Base-by-base conservation (phyloP, 2,888 invertebrate species). In the Abrostola triplasia region DNA sequence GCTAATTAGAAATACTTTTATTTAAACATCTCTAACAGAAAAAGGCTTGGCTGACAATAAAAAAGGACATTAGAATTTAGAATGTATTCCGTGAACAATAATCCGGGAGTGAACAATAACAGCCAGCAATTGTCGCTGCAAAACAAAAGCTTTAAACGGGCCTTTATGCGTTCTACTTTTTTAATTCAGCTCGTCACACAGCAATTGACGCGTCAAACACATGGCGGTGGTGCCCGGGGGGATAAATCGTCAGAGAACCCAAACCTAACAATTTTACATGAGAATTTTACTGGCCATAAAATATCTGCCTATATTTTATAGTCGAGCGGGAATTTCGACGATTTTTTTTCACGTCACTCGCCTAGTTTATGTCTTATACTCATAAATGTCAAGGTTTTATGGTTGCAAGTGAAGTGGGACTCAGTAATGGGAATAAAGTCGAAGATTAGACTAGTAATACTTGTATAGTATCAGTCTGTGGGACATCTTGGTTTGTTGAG, bases 261-360 rank as follows among this genome's bases (percentile, higher is more conserved):
- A 76, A 79, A 77, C 77, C 82, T 83, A 85, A 88, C 86, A 84
- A 85, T 84, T 84, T 81, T 80, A 80, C 84, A 84, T 83, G 83
- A 84, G 77, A 81, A 79, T 86, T 89, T 90, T 89, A 90, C 87
- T 83, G 86, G 75, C 83, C 84, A 84, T 90, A 88, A 91, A 88
- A 89, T 85, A 86, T 85, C 81, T 79, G 77, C 79, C 80, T 82
- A 84, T 85, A 85, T 89, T 90, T 89, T 88, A 87, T 84, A 81
- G 76, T 75, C 73, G 74, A 73, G 75, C 66, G 80, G 80, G 77
- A 83, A 83, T 86, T 83, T 82, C 79, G 79, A 73, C 72, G 77
- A 78, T 84, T 87, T 81, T 82, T 79, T 83, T 85, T 83, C 79
- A 77, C 76, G 74, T 80, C 73, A 73, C 70, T 62, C 68, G 52